Conservation (phyloP, 2,113 vertebrate species). For the Trichechus manatus region DNA sequence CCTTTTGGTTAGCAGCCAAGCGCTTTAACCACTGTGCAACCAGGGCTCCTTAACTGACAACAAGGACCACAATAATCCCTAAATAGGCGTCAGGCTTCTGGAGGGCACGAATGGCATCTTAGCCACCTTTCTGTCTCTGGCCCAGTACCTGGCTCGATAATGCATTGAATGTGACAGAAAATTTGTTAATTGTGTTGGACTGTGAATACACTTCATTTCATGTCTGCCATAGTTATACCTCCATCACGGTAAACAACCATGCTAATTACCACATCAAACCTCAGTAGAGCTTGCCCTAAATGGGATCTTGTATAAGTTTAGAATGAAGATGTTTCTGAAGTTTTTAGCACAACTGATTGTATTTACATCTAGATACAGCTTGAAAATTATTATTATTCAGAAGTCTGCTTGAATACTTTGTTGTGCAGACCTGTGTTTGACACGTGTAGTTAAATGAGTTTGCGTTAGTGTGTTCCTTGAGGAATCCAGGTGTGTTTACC, state of each 20-base stretch:
- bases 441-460: constrained; percentile 54
- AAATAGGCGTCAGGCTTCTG: not conserved
- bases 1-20: not conserved
- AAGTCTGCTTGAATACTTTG: constrained; percentile 11
- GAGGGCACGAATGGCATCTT: not conserved
- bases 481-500: constrained; percentile 40
- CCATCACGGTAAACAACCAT: not conserved
- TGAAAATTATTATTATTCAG: not conserved
- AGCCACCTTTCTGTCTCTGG: not conserved
- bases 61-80: not conserved
- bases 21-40: not conserved
- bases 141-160: not conserved
- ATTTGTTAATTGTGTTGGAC: not conserved
- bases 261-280: not conserved
- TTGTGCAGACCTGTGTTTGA: constrained; percentile 13
- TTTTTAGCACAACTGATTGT: not conserved
- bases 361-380: not conserved
- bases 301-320: not conserved
- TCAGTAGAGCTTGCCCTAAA: not conserved
- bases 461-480: constrained; percentile 37
- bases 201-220: not conserved
- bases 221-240: not conserved
- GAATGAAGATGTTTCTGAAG: constrained; percentile 4
- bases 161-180: not conserved
- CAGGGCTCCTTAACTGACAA: not conserved